Base-by-base conservation (phyloP, 2,113 vertebrate genomes). In the Saguinus midas region DNA sequence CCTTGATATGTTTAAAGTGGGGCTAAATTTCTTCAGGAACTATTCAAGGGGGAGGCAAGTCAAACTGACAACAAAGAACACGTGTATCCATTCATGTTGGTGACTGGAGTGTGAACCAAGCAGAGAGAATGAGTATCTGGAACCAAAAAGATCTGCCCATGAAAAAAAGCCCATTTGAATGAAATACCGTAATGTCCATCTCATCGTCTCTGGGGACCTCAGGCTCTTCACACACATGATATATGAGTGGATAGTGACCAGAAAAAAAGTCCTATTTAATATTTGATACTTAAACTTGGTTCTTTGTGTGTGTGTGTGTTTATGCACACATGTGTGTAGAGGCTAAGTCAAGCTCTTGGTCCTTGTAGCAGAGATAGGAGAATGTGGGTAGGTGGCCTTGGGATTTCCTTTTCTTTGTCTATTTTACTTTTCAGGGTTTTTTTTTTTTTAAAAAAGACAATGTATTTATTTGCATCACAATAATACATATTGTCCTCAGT, bases 51-150 rank as follows among this genome's bases (percentile, higher is more conserved):
- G 73, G 96, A 97, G 92, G 48, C 90, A 97, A 98, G 84, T 76
- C 92, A 94, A 95, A 94, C 66, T 87, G 93, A 97, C 94, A 97
- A 97, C 96, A 98, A 98, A 98, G 96, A 98, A 96, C 80, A 97
- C 87, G 73, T 79, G 52, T 84, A 91, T 91, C 91, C 52, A 91
- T 97, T 97, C 92, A 97, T 96, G 75, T 50, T 73, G 88, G 96
- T 89, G 95, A 96, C 91, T 73, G 64, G 95, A 97, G 97, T 90
- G 87, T 23, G 96, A 87, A 52, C 94, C 93, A 32, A 95, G 91
- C 88, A 94, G 92, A 97, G 81, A 94, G 87, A 89, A 85, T 48
- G 79, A 89, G 93, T 79, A 96, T 93, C 73, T 93, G 90, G 81
- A 98, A 97, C 83, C 95, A 97, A 97, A 92, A 88, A 92, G 40